A percentile compares a stretch with the other conserved stretches of the same genome.
phyloP scores from a whole-genome alignment of 1,140 invertebrate species.

The Samia ricini region DNA sequence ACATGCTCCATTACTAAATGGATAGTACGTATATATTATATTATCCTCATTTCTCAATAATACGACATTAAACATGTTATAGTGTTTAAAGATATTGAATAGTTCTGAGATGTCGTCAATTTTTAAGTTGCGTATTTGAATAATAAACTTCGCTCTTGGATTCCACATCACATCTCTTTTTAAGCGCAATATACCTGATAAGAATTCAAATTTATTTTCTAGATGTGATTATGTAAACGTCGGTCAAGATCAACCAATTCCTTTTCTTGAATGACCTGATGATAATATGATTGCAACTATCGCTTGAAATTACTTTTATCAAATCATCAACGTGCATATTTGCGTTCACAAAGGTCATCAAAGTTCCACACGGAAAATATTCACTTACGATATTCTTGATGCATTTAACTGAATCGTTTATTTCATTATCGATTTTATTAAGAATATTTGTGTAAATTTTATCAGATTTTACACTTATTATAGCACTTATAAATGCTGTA shows the following conservation, averaged over 20 bases:
- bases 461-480: neutral
- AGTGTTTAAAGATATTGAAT: conserved; percentile 23
- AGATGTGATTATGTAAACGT: conserved; percentile 29
- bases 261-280: conserved; percentile 21
- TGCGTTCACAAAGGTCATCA: conserved; percentile 17
- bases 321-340: conserved; percentile 12
- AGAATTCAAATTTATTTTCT: conserved; percentile 23
- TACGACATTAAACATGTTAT: conserved; percentile 31
- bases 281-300: conserved; percentile 24
- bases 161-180: conserved; percentile 37
- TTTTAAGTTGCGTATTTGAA: conserved; percentile 15
- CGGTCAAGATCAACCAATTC: conserved; percentile 21
- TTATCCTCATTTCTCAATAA: conserved; percentile 20
- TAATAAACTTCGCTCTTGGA: conserved; percentile 32
- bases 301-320: conserved; percentile 8
- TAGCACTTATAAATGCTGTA: neutral
- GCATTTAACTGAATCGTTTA: conserved; percentile 8
- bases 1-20: conserved; percentile 31
- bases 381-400: conserved; percentile 14
- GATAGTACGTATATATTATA: conserved; percentile 32
- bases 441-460: neutral
- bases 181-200: conserved; percentile 17
- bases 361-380: conserved; percentile 19
- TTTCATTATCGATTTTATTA: neutral
- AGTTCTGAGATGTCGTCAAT: conserved; percentile 15